Conservation (phyloP, 1,140 invertebrate species). For the Zaprionus tsacasi region DNA sequence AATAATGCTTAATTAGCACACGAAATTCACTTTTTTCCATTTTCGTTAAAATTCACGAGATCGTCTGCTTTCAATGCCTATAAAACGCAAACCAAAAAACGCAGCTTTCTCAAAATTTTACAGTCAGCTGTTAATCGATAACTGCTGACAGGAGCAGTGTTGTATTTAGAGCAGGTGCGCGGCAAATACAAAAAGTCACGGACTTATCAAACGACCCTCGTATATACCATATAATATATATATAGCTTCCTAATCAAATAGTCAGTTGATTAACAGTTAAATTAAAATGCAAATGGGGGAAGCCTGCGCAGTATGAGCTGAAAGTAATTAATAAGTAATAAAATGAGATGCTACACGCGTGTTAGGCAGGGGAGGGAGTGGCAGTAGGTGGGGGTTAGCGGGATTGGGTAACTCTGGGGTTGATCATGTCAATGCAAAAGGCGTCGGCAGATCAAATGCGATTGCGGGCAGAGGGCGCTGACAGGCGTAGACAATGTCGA, state of each 20-base stretch:
- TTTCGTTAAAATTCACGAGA: too few species aligned
- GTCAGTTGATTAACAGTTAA: not conserved
- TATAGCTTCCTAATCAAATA: not conserved
- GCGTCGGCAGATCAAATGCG: slow-evolving; percentile 77
- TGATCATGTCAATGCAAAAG: slow-evolving; percentile 44
- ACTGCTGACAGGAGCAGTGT: too few species aligned
- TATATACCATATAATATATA: not conserved
- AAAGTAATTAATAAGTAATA: slow-evolving; percentile 28
- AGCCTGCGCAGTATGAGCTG: not conserved
- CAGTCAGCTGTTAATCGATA: too few species aligned
- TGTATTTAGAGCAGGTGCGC: too few species aligned
- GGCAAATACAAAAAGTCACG: too few species aligned
- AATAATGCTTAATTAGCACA: too few species aligned
- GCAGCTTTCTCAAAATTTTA: too few species aligned
- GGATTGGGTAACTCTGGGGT: slow-evolving; percentile 18
- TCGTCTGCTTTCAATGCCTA: too few species aligned
- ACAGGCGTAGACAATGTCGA: slow-evolving; percentile 68
- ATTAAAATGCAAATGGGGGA: not conserved
- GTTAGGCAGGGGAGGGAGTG: not conserved
- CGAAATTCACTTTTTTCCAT: too few species aligned
- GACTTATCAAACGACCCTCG: too few species aligned
- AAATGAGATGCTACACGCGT: not conserved
- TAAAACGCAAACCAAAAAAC: too few species aligned
- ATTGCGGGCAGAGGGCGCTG: slow-evolving; percentile 35
- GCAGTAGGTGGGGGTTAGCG: not conserved